These are phyloP conservation scores for Danio choprae DNA, from an alignment of 2,797 vertebrate species.

Conservation along the genomic window DNA sequence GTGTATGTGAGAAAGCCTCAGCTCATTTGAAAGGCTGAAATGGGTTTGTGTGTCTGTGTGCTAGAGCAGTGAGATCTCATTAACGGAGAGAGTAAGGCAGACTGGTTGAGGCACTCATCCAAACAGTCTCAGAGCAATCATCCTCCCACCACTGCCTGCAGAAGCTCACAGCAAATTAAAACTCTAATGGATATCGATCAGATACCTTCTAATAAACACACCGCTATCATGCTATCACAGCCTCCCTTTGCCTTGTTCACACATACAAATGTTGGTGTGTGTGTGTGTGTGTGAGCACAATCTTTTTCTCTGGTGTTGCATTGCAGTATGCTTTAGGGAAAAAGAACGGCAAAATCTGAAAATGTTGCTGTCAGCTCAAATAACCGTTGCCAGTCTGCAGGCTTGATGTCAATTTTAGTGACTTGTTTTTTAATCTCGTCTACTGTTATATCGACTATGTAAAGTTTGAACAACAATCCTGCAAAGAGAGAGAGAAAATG, in stretches of 20 bases:
- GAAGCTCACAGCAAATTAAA: constrained; percentile 52
- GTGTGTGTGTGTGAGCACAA: neutral
- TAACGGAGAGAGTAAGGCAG: constrained; percentile 39
- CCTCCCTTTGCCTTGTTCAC: constrained; percentile 9
- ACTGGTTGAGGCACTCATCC: constrained; percentile 27
- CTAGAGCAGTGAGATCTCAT: constrained; percentile 41
- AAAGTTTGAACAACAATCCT: constrained; percentile 8
- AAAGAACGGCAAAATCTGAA: constrained; percentile 13
- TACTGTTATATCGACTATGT: constrained; percentile 7
- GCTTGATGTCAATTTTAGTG: too few relatives aligned
- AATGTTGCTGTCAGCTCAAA: constrained; percentile 27
- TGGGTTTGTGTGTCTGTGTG: constrained; percentile 45
- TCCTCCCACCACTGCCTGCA: constrained; percentile 31
- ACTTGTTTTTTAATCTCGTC: constrained; percentile 9
- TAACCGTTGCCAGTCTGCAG: neutral
- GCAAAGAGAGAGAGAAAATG: constrained; percentile 20
- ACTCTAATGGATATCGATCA: constrained; percentile 55
- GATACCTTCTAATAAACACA: constrained; percentile 47
- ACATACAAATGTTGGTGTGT: neutral
- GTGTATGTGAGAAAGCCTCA: constrained; percentile 7
- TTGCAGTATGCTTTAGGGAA: constrained; percentile 1
- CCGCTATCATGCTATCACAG: constrained; percentile 21
- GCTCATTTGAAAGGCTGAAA: constrained; percentile 41
- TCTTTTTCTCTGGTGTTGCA: neutral
- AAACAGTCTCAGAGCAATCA: constrained; percentile 52